Conservation (phyloP, 2,888 invertebrate species). For the Tryphoninae sp. region DNA sequence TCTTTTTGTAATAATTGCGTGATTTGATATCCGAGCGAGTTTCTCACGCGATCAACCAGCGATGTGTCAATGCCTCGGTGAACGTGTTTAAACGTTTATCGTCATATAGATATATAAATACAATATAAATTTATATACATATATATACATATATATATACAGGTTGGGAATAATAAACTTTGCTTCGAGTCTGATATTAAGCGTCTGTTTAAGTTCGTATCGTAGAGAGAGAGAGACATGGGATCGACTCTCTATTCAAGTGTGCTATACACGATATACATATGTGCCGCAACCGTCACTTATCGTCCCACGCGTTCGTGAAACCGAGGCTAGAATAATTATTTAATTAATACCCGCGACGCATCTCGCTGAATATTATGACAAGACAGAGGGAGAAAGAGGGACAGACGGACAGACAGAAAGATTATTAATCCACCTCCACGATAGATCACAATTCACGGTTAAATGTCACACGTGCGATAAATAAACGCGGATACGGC, state of each 20-base stretch:
- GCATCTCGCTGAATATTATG: conserved; percentile 39
- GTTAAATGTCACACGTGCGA: conserved; percentile 66
- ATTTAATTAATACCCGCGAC: conserved; percentile 76
- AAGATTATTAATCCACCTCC: conserved; percentile 65
- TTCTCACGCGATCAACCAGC: conserved; percentile 52
- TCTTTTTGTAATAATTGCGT: conserved; percentile 27
- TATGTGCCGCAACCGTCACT: conserved; percentile 71
- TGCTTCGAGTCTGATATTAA: conserved; percentile 36
- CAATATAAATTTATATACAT: conserved; percentile 42
- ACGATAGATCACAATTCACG: conserved; percentile 64
- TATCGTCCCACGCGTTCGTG: conserved; percentile 76
- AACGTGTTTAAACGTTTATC: conserved; percentile 2
- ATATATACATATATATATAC: conserved; percentile 35
- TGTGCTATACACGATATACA: conserved; percentile 15
- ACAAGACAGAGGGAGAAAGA: conserved; percentile 11
- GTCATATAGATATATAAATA: background rate
- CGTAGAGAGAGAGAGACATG: conserved; percentile 17
- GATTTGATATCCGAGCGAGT: conserved; percentile 10
- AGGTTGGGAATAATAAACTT: conserved; percentile 43
- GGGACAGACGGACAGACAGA: conserved; percentile 24
- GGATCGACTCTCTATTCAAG: conserved; percentile 12
- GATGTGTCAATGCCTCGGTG: conserved; percentile 40
- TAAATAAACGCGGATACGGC: background rate
- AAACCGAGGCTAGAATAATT: conserved; percentile 76
- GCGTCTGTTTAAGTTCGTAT: conserved; percentile 34